Base-by-base conservation (phyloP, 1,140 invertebrate species). In the Dinoponera quadriceps region DNA sequence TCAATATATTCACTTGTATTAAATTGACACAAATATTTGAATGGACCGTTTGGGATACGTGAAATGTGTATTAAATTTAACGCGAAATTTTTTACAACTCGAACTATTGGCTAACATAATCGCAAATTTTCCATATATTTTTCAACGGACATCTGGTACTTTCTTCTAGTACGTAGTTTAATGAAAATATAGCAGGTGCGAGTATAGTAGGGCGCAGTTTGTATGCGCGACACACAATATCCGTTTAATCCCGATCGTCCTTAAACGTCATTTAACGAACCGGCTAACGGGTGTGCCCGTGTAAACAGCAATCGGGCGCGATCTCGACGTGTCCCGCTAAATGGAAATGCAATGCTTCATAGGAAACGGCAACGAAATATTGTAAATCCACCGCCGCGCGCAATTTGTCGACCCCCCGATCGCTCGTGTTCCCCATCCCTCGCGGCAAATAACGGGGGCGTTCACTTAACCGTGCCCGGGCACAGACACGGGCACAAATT, bases 401-500 rank as follows among this genome's bases (percentile, higher is more conserved):
- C 68, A 62, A 60, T 74, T 73, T 82, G 78, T 63, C 78, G 51
- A 72, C 27, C 29, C 29, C 71, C 59, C 54, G 78, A 80, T 63
- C 25, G 55, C 20, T 51, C 27, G 38, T 29, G 48, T 59, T 33
- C 54, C 11, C 27, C 49, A 69, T 27, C 75, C 33, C 51, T 20
- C 13, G 3, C 33, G 38, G 25, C 33, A 33, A 57, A 69, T 33
- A 71, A 78, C 33, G n/a, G 29, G 25, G 33, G 33, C 75, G 75
- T 80, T 80, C 65, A 71, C 75, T 80, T 80, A 80, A 80, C 75
- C 65, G 54, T 71, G n/a, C 65, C 33, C 65, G 65, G 65, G n/a
- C 51, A 55, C 74, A 78, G 68, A 68, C 62, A 78, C 62, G 48
- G 29, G 22, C 62, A 78, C 75, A 80, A 71, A 80, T 80, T 69